Percentiles rank a stretch among this genome's conserved stretches.
These are phyloP conservation scores for Drosophila guanche DNA, from an alignment of 1,140 invertebrate genomes.

Conservation along the genomic window DNA sequence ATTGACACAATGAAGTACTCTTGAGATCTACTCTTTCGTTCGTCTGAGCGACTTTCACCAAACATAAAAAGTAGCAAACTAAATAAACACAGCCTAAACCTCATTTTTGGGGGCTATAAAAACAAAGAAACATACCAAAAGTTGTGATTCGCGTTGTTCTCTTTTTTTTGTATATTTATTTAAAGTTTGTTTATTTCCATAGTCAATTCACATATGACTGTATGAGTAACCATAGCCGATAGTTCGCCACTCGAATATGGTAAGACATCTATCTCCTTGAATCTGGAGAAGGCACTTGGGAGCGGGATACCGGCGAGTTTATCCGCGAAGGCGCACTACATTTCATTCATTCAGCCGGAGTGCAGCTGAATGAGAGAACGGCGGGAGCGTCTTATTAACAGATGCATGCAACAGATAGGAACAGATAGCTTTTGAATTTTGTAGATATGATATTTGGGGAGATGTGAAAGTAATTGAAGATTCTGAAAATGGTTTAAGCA, in stretches of 20 bases:
- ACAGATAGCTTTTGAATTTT: neutral
- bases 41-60: neutral
- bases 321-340: constrained; percentile 37
- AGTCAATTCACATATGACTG: neutral
- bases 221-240: constrained; percentile 8
- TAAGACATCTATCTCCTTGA: too few species aligned
- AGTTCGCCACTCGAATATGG: constrained; percentile 4
- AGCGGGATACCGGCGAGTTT: constrained; percentile 23
- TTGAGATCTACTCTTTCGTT: constrained; percentile 16
- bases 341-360: constrained; percentile 3
- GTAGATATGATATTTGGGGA: too few species aligned
- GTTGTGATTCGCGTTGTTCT: constrained; percentile 9
- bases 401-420: constrained; percentile 50
- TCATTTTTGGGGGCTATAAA: constrained; percentile 36
- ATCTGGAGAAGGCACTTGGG: neutral
- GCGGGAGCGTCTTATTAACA: constrained; percentile 23
- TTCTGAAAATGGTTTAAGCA: too few species aligned
- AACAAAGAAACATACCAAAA: constrained; percentile 32
- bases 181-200: neutral
- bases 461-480: too few species aligned
- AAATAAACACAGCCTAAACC: constrained; percentile 30
- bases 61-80: constrained; percentile 18
- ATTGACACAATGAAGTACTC: constrained; percentile 60
- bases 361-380: constrained; percentile 12
- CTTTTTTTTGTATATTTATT: neutral